Conservation (phyloP, 2,797 vertebrate species). For the Danio choprae region DNA sequence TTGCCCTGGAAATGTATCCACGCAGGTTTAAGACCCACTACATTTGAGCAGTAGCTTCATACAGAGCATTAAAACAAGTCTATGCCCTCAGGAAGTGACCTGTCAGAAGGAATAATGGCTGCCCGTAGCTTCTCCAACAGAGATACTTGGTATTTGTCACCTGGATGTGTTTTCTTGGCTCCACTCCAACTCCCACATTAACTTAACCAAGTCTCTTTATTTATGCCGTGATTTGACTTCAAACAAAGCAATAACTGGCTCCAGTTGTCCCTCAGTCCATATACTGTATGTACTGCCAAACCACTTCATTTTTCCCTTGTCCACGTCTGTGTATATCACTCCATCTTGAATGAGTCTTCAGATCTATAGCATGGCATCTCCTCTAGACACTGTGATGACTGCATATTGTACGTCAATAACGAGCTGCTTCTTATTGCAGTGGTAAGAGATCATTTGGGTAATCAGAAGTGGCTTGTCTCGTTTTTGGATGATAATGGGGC, state of each 20-base stretch:
- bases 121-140: conserved; percentile 28
- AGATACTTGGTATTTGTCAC: conserved; percentile 54
- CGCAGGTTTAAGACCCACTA: conserved; percentile 66
- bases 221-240: conserved; percentile 30
- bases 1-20: conserved; percentile 67
- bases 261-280: conserved; percentile 13
- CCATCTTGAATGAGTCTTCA: conserved; percentile 25
- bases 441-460: conserved; percentile 35
- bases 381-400: conserved; percentile 21
- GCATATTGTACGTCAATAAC: conserved; percentile 37
- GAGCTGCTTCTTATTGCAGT: conserved; percentile 9
- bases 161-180: conserved; percentile 11
- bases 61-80: conserved; percentile 73
- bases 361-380: background rate
- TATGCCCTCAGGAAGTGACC: conserved; percentile 68
- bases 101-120: conserved; percentile 65
- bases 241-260: conserved; percentile 29
- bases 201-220: conserved; percentile 41
- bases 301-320: background rate
- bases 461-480: conserved; percentile 9
- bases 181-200: conserved; percentile 28
- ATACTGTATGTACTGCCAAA: conserved; percentile 42
- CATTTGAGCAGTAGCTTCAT: conserved; percentile 68
- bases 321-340: background rate
- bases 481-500: conserved; percentile 40